Percentiles rank a stretch among this genome's conserved stretches.
Conservation (phyloP, 2,797 vertebrate species). For the Sebastes aleutianus region DNA sequence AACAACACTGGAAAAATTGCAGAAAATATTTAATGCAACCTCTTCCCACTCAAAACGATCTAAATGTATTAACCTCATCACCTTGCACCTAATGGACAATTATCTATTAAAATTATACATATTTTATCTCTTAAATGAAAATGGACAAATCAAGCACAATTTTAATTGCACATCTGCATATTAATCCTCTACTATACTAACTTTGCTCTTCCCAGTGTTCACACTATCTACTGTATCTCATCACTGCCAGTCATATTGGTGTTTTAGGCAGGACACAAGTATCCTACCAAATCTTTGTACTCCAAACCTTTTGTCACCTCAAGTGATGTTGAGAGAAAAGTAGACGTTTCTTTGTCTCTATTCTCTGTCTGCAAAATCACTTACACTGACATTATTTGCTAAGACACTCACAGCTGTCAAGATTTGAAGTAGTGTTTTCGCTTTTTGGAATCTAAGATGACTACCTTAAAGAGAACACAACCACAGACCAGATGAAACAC, state of each 20-base stretch:
- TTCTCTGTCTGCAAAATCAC: background rate
- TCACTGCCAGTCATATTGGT: background rate
- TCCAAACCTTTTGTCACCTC: background rate
- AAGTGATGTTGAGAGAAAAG: background rate
- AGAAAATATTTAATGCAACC: background rate
- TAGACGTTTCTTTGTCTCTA: background rate
- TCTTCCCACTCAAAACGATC: conserved; percentile 9
- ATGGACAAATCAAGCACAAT: background rate
- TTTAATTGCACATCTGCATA: background rate
- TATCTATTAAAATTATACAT: background rate
- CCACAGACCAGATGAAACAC: conserved; percentile 8
- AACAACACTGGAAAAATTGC: conserved; percentile 4
- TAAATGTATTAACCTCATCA: background rate
- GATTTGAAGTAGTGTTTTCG: background rate
- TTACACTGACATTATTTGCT: background rate
- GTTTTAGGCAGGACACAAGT: background rate
- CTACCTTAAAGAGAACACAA: conserved; percentile 11
- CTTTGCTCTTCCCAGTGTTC: background rate
- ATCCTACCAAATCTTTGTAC: background rate
- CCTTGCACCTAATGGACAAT: conserved; percentile 8
- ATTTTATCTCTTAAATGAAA: background rate
- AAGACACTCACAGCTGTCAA: conserved; percentile 12
- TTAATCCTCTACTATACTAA: background rate
- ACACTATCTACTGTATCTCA: background rate
- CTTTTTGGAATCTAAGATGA: background rate